These are phyloP conservation scores for Pseudococcus longispinus DNA, from an alignment of 2,888 invertebrate genomes.

Conservation along the genomic window DNA sequence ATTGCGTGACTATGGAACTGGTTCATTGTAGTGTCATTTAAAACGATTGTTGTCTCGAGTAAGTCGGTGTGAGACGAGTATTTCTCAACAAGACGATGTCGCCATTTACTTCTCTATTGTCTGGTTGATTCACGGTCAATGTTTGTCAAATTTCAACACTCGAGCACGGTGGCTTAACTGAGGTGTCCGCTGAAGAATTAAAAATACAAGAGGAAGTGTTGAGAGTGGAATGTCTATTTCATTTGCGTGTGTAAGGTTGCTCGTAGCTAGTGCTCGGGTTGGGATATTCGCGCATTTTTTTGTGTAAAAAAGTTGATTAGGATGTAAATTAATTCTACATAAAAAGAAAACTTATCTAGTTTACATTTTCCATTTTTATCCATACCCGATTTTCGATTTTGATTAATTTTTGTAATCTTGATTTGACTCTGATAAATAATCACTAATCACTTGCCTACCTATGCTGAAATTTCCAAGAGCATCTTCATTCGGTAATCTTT, in stretches of 20 bases:
- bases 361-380: too few species aligned
- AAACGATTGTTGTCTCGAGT: background rate
- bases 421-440: too few species aligned
- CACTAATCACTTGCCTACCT: too few species aligned
- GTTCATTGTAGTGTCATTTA: background rate
- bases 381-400: too few species aligned
- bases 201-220: background rate
- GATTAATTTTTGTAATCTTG: too few species aligned
- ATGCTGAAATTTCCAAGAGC: background rate
- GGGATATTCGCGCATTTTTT: too few species aligned
- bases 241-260: too few species aligned
- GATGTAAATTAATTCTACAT: too few species aligned
- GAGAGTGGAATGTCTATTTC: background rate
- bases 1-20: background rate
- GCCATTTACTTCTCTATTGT: slow-evolving; percentile 7
- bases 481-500: background rate
- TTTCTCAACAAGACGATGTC: background rate
- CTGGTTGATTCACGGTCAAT: background rate
- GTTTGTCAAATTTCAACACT: background rate
- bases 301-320: too few species aligned
- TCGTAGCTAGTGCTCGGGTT: too few species aligned
- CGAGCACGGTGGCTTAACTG: background rate
- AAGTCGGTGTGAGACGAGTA: background rate
- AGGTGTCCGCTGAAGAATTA: background rate
- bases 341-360: too few species aligned